Conservation (phyloP, 2,888 invertebrate genomes). For the Eupithecia vulgata region DNA sequence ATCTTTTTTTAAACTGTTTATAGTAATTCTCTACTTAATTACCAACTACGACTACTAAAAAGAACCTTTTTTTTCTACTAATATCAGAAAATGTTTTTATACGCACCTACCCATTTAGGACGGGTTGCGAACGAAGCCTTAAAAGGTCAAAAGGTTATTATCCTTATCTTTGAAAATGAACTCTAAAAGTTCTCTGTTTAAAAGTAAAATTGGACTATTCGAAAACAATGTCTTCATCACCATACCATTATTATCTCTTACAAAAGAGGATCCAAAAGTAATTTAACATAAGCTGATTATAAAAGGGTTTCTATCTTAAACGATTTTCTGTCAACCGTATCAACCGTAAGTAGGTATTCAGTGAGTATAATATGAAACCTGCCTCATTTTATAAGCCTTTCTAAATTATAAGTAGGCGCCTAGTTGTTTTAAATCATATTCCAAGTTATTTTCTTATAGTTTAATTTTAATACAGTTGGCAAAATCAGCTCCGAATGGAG, state of each 20-base stretch:
- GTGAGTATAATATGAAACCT: background rate
- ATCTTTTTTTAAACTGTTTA: too few relatives aligned
- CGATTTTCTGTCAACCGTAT: constrained; percentile 37
- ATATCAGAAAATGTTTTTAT: background rate
- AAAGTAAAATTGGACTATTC: constrained; percentile 10
- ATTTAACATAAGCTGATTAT: constrained; percentile 58
- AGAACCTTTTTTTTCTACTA: background rate
- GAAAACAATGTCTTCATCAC: constrained; percentile 21
- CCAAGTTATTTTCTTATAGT: too few relatives aligned
- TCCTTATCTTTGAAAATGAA: constrained; percentile 7
- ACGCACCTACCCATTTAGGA: background rate
- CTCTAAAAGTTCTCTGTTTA: background rate
- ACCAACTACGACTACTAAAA: too few relatives aligned
- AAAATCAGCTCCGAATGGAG: background rate
- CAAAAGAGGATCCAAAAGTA: constrained; percentile 50
- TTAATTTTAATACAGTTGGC: too few relatives aligned
- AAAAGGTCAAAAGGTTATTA: background rate
- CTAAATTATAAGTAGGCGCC: too few relatives aligned
- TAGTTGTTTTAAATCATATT: too few relatives aligned
- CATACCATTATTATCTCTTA: constrained; percentile 41
- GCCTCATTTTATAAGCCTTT: background rate
- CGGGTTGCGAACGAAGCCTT: background rate
- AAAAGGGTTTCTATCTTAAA: constrained; percentile 46
- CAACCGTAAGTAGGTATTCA: constrained; percentile 7
- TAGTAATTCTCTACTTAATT: too few relatives aligned